These are phyloP conservation scores for Psococerastis gibbosa DNA, from an alignment of 2,888 invertebrate genomes.

Conservation along the genomic window DNA sequence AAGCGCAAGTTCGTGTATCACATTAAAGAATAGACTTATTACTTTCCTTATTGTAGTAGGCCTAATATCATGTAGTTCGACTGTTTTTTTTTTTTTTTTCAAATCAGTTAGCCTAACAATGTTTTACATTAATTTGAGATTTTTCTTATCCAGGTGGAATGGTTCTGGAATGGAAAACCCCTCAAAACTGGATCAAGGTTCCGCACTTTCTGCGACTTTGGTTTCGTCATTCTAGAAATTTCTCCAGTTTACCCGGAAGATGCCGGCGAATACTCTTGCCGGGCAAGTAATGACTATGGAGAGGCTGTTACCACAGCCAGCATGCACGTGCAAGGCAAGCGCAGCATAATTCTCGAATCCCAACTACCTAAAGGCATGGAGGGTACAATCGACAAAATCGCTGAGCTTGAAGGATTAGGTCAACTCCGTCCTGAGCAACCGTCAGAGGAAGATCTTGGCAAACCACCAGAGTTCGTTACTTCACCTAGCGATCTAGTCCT, in stretches of 20 bases:
- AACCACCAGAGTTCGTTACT: constrained; percentile 78
- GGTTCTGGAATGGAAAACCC: constrained; percentile 88
- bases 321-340: constrained; percentile 80
- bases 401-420: constrained; percentile 73
- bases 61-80: too few species aligned
- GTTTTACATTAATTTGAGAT: too few species aligned
- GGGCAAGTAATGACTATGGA: constrained; percentile 74
- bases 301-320: constrained; percentile 78
- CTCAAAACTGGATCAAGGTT: constrained; percentile 77
- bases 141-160: constrained; percentile 45
- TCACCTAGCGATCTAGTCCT: constrained; percentile 68
- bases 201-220: constrained; percentile 94
- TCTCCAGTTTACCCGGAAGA: constrained; percentile 94
- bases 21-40: too few species aligned
- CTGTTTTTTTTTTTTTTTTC: too few species aligned
- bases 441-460: constrained; percentile 65
- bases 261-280: constrained; percentile 77
- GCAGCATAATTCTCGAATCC: constrained; percentile 78
- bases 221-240: constrained; percentile 92
- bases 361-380: constrained; percentile 88
- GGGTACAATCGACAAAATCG: constrained; percentile 82
- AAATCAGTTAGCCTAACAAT: too few species aligned
- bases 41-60: too few species aligned
- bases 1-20: too few species aligned
- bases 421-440: constrained; percentile 42